These are phyloP conservation scores for Psilopsiagon aurifrons DNA, from an alignment of 2,113 vertebrate species.

Conservation along the genomic window DNA sequence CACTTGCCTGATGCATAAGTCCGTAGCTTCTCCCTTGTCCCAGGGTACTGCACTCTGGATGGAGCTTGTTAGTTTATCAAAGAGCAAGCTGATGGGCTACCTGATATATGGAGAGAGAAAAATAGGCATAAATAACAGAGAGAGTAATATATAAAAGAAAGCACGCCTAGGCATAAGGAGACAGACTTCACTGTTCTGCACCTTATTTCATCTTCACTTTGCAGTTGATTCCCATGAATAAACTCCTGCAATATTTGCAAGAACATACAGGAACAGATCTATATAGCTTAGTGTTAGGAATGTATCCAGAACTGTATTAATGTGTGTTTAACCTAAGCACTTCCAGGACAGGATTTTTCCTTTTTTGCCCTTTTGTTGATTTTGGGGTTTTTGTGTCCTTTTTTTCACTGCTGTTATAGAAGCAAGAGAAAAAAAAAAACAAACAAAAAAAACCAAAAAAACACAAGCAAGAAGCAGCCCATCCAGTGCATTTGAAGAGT, in stretches of 20 bases:
- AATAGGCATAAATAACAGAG: neutral
- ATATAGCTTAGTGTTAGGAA: neutral
- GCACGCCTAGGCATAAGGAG: neutral
- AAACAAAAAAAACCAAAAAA: neutral
- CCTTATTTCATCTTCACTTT: neutral
- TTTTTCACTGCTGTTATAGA: neutral
- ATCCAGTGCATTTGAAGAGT: neutral
- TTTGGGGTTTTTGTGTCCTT: neutral
- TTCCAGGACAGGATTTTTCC: neutral
- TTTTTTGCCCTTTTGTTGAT: neutral
- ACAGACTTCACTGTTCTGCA: neutral
- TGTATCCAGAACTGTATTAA: neutral
- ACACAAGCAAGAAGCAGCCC: neutral
- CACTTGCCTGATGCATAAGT: neutral
- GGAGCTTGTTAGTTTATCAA: neutral
- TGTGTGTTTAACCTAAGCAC: neutral
- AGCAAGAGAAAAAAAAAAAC: neutral
- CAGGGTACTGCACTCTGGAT: neutral
- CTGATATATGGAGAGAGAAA: neutral
- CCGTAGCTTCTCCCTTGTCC: neutral
- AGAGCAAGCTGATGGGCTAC: neutral
- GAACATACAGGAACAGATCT: rapidly evolving
- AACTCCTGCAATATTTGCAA: neutral
- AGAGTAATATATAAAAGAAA: neutral
- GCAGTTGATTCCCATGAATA: neutral